Conservation (phyloP, 2,797 vertebrate species). For the Eremophila alpestris region DNA sequence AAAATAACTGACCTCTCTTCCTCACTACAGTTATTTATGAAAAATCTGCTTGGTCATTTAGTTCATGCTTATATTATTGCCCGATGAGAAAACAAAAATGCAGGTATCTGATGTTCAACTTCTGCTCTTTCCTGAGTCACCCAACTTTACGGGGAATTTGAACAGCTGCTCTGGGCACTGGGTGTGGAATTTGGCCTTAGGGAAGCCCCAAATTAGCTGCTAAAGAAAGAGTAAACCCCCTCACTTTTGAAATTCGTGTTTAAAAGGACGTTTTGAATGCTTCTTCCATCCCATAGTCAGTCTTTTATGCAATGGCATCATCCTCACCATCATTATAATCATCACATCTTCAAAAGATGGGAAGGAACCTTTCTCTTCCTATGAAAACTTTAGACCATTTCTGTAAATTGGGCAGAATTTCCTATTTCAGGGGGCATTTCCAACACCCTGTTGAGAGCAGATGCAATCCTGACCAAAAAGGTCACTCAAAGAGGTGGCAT, state of each 20-base stretch:
- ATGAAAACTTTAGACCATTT: not conserved
- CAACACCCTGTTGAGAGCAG: not conserved
- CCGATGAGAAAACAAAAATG: not conserved
- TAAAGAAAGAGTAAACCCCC: not conserved
- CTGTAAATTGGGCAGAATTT: slow-evolving; percentile 24
- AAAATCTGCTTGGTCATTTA: not conserved
- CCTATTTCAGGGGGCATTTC: not conserved
- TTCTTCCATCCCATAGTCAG: not conserved
- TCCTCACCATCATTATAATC: not conserved
- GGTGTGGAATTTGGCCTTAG: not conserved
- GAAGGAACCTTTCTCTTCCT: not conserved
- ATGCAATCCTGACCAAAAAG: not conserved
- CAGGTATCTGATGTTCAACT: not conserved
- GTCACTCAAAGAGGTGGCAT: not conserved
- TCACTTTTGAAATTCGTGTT: not conserved
- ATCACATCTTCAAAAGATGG: not conserved
- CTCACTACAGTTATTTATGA: not conserved
- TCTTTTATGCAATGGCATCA: not conserved
- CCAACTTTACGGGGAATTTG: not conserved
- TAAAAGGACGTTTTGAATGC: slow-evolving; percentile 6
- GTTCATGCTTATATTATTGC: not conserved
- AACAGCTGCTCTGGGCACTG: not conserved
- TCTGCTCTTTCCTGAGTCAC: not conserved
- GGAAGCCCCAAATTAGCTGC: not conserved
- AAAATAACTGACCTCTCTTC: not conserved